Base-by-base conservation (phyloP, 2,113 vertebrate species). In the Monarcha castaneiventris region DNA sequence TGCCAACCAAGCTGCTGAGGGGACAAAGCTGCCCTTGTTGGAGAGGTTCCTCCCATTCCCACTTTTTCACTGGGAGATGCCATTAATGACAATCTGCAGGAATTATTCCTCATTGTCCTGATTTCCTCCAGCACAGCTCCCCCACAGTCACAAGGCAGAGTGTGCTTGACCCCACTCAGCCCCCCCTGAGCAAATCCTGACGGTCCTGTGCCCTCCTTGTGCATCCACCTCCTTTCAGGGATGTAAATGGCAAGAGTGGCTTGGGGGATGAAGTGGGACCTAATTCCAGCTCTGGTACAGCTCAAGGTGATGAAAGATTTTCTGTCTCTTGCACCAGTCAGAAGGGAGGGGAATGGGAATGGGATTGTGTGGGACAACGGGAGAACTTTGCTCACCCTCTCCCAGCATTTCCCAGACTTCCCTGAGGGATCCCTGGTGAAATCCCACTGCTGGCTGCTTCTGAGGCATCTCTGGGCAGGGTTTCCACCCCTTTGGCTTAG, bases 181-280 rank as follows among this genome's bases (percentile, higher is more conserved):
- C 29, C 37, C 23, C 16, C 56, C 32, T 0, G 1, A 33, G 49
- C 19, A 62, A 46, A 44, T 52, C 54, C 63, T 41, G 58, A 33
- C 59, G 46, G 16, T 61, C 9, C 48, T 2, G 7, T 20, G 37
- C 16, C 23, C 39, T 73, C 32, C 51, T 15, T 5, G 37, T 22
- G 75, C 79, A 49, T 16, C 48, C n/a, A 16, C 15, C 55, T 85
- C 55, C 25, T 29, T 37, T 22, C 4, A 15, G 21, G 39, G 63
- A 3, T 69, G 32, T 2, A 35, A 64, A 48, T 3, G 13, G 23
- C 32, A 39, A 10, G 20, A 41, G 17, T 16, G 52, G 4, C 48
- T 54, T 2, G 0, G 3, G 15, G 44, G 10, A 32, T 6, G 5
- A 25, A 35, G 11, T 13, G 26, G 58, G 46, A 32, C 32, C 32